Conservation (phyloP, 2,113 vertebrate genomes). For the Atherinomorus stipes region DNA sequence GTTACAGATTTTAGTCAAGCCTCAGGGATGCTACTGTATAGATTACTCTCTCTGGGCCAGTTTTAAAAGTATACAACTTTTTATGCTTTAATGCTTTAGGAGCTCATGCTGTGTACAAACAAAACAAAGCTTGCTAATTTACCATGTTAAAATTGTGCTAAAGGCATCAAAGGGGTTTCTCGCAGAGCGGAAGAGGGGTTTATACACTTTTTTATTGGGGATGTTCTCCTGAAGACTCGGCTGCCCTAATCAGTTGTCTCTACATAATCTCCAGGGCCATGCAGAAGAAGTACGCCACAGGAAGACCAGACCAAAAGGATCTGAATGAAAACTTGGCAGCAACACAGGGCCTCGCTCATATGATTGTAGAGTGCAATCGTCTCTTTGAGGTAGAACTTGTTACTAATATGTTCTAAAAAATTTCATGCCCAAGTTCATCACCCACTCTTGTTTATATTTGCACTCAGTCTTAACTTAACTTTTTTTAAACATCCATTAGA, state of each 20-base stretch:
- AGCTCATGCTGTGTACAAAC: conserved; percentile 74
- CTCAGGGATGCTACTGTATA: conserved; percentile 35
- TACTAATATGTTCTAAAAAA: conserved; percentile 25
- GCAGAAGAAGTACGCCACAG: conserved; percentile 96
- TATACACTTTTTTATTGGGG: conserved; percentile 42
- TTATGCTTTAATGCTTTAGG: conserved; percentile 64
- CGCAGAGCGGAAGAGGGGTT: conserved; percentile 53
- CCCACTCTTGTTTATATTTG: conserved; percentile 18
- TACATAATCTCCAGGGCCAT: conserved; percentile 87
- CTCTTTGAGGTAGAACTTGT: conserved; percentile 91
- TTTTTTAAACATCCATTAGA: conserved; percentile 76
- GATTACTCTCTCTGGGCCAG: conserved; percentile 36
- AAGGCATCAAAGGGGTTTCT: conserved; percentile 63
- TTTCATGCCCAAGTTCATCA: conserved; percentile 35
- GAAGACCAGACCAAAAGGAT: conserved; percentile 97
- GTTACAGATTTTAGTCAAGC: conserved; percentile 36
- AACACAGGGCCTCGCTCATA: conserved; percentile 95
- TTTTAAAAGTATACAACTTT: conserved; percentile 44
- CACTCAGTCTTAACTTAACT: conserved; percentile 22
- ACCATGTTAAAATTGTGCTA: conserved; percentile 56
- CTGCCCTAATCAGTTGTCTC: conserved; percentile 53
- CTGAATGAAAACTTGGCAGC: conserved; percentile 97
- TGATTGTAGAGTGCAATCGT: conserved; percentile 95
- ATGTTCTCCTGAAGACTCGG: conserved; percentile 39
- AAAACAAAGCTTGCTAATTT: conserved; percentile 70